Conservation (phyloP, 2,888 invertebrate genomes). For the Pterostichus niger region DNA sequence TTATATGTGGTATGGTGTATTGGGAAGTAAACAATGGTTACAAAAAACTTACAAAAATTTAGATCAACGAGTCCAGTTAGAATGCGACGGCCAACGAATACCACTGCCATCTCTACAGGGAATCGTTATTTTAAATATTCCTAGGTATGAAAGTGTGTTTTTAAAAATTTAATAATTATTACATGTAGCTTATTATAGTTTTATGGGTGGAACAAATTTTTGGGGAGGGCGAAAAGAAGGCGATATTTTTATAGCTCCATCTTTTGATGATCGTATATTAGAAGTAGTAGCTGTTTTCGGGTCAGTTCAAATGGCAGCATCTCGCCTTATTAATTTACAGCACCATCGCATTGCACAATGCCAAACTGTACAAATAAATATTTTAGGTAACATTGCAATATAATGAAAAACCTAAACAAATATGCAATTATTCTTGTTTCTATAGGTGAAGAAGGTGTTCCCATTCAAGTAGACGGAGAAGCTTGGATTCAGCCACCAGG, state of each 20-base stretch:
- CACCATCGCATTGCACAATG: constrained; percentile 99
- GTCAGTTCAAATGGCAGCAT: constrained; percentile 98
- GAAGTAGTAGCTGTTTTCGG: constrained; percentile 99
- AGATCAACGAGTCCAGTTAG: constrained; percentile 95
- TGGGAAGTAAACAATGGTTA: constrained; percentile 88
- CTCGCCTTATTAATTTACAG: constrained; percentile 95
- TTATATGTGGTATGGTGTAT: constrained; percentile 96
- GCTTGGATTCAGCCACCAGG: constrained; percentile 99
- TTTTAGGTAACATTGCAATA: constrained; percentile 81
- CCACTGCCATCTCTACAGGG: constrained; percentile 97
- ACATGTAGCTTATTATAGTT: constrained; percentile 79
- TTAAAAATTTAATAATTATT: constrained; percentile 25
- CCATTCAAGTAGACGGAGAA: constrained; percentile 98
- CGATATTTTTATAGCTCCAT: constrained; percentile 94
- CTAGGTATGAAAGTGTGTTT: constrained; percentile 80
- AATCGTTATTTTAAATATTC: constrained; percentile 97
- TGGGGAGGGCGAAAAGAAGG: constrained; percentile 97
- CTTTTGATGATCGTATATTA: constrained; percentile 96
- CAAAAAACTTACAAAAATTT: constrained; percentile 97
- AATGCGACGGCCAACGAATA: constrained; percentile 97
- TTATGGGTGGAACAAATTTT: constrained; percentile 99
- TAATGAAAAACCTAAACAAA: not conserved
- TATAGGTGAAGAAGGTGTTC: constrained; percentile 90
- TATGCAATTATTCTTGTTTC: not conserved
- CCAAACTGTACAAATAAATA: constrained; percentile 96